phyloP scores from a whole-genome alignment of 2,797 vertebrate species.

The Rhinogobio ventralis region DNA sequence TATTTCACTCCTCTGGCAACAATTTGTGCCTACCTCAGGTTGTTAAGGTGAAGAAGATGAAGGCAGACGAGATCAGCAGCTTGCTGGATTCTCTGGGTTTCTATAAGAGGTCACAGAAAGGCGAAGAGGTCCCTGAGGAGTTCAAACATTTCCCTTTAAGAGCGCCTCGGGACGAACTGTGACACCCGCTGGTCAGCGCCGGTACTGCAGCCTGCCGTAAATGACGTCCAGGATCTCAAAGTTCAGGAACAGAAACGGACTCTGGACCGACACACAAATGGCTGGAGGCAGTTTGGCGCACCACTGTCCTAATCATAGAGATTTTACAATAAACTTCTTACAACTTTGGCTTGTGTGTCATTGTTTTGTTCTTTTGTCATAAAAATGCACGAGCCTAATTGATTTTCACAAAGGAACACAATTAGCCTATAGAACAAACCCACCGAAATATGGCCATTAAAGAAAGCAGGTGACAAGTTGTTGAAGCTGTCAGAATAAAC shows the following conservation, averaged over 20 bases:
- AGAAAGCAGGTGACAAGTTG: constrained; percentile 9
- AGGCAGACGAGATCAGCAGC: constrained; percentile 78
- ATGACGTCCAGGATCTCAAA: constrained; percentile 80
- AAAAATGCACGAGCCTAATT: not conserved
- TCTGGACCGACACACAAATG: constrained; percentile 70
- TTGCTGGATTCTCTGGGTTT: constrained; percentile 84
- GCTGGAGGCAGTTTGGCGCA: constrained; percentile 48
- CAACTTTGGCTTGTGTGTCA: not conserved
- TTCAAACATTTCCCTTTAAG: constrained; percentile 80
- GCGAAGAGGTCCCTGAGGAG: constrained; percentile 83
- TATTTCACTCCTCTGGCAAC: not conserved
- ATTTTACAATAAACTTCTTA: constrained; percentile 44
- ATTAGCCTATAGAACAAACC: not conserved
- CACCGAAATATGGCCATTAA: not conserved
- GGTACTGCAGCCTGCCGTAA: constrained; percentile 66
- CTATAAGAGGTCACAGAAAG: constrained; percentile 83
- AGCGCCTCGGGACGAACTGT: constrained; percentile 81
- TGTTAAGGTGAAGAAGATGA: constrained; percentile 80
- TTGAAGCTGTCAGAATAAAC: constrained; percentile 43
- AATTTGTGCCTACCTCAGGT: constrained; percentile 64
- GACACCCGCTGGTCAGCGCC: constrained; percentile 67
- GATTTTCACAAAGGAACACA: not conserved
- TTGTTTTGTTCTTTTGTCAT: not conserved
- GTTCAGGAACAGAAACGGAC: constrained; percentile 68
- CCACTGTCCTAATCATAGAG: not conserved